phyloP scores from a whole-genome alignment of 2,888 invertebrate species.

The Galerucella calmariensis region DNA sequence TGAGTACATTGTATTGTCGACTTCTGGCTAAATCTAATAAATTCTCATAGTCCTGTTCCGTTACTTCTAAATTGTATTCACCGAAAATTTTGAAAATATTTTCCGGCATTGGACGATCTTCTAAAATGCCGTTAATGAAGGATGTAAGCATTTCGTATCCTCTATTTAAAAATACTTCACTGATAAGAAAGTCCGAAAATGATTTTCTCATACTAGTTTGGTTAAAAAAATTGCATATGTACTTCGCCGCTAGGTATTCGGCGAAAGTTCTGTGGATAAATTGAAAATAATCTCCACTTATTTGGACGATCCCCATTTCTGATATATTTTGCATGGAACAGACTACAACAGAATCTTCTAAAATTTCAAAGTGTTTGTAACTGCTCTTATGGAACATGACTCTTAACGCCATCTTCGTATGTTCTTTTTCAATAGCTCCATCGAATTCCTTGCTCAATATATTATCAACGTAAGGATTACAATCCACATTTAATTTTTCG shows the following conservation, averaged over 20 bases:
- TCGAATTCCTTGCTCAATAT: too few species aligned
- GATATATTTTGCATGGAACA: background rate
- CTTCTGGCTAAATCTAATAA: background rate
- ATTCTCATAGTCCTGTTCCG: too few species aligned
- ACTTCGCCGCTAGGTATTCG: constrained; percentile 15
- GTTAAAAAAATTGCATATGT: background rate
- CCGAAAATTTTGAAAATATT: background rate
- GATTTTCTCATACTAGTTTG: background rate
- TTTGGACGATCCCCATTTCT: background rate
- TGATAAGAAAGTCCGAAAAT: background rate
- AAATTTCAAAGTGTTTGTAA: too few species aligned
- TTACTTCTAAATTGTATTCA: too few species aligned
- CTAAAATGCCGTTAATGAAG: background rate
- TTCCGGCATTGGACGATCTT: background rate
- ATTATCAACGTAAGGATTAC: too few species aligned
- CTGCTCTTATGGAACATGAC: too few species aligned
- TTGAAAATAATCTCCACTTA: background rate
- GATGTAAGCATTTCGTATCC: background rate
- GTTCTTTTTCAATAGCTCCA: too few species aligned
- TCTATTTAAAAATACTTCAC: background rate
- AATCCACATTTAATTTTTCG: too few species aligned
- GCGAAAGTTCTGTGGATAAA: constrained; percentile 16
- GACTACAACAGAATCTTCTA: background rate
- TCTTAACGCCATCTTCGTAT: too few species aligned
- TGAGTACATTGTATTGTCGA: background rate